Base-by-base conservation (phyloP, 2,113 vertebrate species). In the Ophiodon elongatus region DNA sequence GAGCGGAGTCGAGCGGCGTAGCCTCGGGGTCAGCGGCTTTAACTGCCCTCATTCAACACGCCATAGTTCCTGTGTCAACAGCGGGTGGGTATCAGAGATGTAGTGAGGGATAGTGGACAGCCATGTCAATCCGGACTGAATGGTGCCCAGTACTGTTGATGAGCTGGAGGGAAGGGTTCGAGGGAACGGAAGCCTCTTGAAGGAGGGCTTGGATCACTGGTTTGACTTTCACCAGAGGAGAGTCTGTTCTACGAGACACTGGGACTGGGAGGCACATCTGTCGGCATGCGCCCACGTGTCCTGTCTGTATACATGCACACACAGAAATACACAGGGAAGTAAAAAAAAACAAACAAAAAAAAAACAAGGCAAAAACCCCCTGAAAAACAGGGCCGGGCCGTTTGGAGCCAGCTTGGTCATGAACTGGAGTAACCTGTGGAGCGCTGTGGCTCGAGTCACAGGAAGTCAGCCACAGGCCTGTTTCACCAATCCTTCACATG, bases 381-480 rank as follows among this genome's bases (percentile, higher is more conserved):
- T 50, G 27, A 54, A 15, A 62, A 57, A 65, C 41, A 14, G 63
- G 74, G 54, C 66, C 45, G 52, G 71, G 83, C 14, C 35, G 75
- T 27, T 54, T 14, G 0, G 35, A 69, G 76, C 50, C 76, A 74
- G 57, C n/a, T 65, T 29, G 52, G 63, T 52, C 23, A 62, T 78
- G 87, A 83, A 86, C 73, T 80, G 57, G n/a, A 83, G 73, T 83
- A 80, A 89, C 76, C 72, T 73, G 56, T 68, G 45, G 66, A 63
- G 74, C 25, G 35, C 59, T 66, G 41, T 15, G 71, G 31, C 60
- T 73, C 13, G 23, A 66, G 33, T 81, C 50, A 33, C 37, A 80
- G 41, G 31, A 68, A 68, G 62, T 50, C 66, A 75, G 59, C 37
- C 37, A 56, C 45, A 45, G 72, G 70, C 35, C n/a, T 1, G 2